These are phyloP conservation scores for Vombatus ursinus DNA, from an alignment of 2,113 vertebrate genomes.

Conservation along the genomic window DNA sequence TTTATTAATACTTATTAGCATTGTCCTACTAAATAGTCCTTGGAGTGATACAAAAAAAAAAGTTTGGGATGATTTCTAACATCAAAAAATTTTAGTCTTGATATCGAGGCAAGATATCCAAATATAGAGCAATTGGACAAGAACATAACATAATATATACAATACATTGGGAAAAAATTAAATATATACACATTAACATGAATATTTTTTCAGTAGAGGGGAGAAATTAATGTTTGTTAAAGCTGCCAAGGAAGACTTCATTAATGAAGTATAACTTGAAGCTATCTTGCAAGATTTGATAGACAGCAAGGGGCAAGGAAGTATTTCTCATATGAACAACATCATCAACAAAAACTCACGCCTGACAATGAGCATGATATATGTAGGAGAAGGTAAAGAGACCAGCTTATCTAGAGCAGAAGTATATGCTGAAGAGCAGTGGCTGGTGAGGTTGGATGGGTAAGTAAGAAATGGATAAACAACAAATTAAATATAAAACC, in stretches of 20 bases:
- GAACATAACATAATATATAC: neutral
- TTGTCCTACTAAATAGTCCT: neutral
- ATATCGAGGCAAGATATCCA: neutral
- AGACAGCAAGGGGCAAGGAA: neutral
- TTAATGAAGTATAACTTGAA: neutral
- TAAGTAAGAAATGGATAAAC: neutral
- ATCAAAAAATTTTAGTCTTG: neutral
- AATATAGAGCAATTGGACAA: neutral
- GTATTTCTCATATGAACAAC: too few species aligned
- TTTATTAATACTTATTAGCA: too few species aligned
- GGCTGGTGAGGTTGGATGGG: neutral
- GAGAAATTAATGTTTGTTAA: neutral
- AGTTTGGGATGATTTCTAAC: neutral
- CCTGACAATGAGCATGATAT: neutral
- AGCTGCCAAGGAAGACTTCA: neutral
- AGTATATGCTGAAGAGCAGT: neutral
- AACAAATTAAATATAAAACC: neutral
- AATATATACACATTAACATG: neutral
- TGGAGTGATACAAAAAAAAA: neutral
- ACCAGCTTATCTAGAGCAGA: neutral
- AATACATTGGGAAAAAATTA: neutral
- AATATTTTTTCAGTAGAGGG: neutral
- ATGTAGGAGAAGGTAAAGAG: neutral
- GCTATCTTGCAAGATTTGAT: neutral
- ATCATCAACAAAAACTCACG: neutral